These are phyloP conservation scores for Willowsia nigromaculata DNA, from an alignment of 2,888 invertebrate genomes.

Conservation along the genomic window DNA sequence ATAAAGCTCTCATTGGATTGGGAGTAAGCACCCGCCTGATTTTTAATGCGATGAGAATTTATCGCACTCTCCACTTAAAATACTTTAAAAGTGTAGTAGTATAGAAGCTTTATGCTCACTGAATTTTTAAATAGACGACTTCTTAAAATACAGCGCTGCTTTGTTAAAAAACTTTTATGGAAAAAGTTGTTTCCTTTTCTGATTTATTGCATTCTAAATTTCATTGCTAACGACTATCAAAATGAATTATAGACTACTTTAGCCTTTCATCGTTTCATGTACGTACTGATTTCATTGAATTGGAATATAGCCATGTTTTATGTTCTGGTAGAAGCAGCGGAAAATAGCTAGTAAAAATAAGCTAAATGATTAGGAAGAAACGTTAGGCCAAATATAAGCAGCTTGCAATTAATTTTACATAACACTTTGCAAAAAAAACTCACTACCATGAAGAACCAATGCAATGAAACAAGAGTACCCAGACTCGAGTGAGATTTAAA, in stretches of 20 bases:
- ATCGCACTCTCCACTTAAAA: neutral
- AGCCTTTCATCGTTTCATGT: no score
- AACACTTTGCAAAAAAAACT: neutral
- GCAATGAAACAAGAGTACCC: neutral
- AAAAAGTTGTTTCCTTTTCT: neutral
- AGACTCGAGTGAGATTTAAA: neutral
- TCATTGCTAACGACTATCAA: neutral
- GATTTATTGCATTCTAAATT: slow-evolving; percentile 2
- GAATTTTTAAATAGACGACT: neutral
- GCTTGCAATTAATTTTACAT: neutral
- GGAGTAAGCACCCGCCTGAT: neutral
- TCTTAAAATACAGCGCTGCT: neutral
- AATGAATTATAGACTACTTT: neutral
- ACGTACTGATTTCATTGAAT: no score
- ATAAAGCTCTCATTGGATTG: neutral
- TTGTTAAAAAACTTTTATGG: neutral
- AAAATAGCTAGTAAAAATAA: neutral
- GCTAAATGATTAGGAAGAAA: neutral
- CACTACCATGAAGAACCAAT: neutral
- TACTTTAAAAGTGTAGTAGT: neutral
- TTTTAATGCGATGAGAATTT: neutral
- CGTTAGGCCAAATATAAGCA: neutral
- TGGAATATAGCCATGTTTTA: no score
- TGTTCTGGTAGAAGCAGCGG: neutral
- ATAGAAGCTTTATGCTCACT: neutral